Percentiles rank a stretch among this genome's conserved stretches.
Evolutionary conservation across 1,140 invertebrate species (phyloP).

Genomic region (Drosophila kikkawai): DNA sequence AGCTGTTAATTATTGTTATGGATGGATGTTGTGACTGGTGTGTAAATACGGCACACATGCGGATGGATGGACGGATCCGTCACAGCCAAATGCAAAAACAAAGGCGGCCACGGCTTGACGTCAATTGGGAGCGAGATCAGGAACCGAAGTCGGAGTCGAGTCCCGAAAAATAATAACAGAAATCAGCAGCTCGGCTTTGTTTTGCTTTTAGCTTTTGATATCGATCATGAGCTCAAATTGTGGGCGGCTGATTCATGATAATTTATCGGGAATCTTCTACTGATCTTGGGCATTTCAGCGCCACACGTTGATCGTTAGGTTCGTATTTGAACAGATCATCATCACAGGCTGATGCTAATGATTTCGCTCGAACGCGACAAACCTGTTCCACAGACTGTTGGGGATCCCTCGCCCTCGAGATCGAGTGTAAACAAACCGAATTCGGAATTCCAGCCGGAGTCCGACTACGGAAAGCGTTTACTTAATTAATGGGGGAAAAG

Average conservation of each 20-base stretch:
- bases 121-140: conserved; percentile 62
- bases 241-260: conserved; percentile 58
- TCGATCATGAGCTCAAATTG: conserved; percentile 35
- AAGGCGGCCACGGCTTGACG: conserved; percentile 56
- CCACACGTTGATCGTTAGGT: conserved; percentile 24
- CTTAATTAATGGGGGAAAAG: conserved; percentile 75
- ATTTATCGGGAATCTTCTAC: conserved; percentile 42
- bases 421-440: conserved; percentile 40
- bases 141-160: conserved; percentile 21
- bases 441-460: conserved; percentile 39
- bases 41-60: conserved; percentile 62
- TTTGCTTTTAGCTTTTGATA: conserved; percentile 29
- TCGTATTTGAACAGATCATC: conserved; percentile 6
- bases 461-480: conserved; percentile 56
- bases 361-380: conserved; percentile 55
- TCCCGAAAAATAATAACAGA: conserved; percentile 30
- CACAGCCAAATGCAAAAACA: conserved; percentile 55
- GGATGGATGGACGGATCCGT: conserved; percentile 37
- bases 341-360: conserved; percentile 63
- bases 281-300: conserved; percentile 25
- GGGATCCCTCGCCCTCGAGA: conserved; percentile 58
- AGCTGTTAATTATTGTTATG: conserved; percentile 55
- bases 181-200: conserved; percentile 27
- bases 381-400: conserved; percentile 32
- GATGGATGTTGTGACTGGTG: conserved; percentile 55